phyloP scores from a whole-genome alignment of 2,888 invertebrate genomes.

The Tortrix viridana region DNA sequence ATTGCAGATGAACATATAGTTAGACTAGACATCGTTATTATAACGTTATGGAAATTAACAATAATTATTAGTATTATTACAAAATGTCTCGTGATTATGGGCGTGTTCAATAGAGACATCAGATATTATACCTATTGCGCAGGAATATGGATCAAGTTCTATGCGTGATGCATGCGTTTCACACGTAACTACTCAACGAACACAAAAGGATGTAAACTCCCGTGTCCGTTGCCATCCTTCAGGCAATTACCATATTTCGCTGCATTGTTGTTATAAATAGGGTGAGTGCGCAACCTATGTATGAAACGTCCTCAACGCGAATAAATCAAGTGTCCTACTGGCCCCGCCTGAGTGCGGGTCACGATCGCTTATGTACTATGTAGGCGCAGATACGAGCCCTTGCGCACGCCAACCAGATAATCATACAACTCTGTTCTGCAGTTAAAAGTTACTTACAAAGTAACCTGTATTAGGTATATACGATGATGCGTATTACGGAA shows the following conservation, averaged over 20 bases:
- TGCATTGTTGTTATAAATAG: constrained; percentile 7
- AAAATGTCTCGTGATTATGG: not conserved
- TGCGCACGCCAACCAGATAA: constrained; percentile 19
- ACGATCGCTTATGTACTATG: constrained; percentile 31
- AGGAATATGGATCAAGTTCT: not conserved
- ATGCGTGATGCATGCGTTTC: not conserved
- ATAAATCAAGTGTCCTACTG: constrained; percentile 38
- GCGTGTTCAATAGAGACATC: not conserved
- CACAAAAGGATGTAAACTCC: not conserved
- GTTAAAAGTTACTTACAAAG: not conserved
- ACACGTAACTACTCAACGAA: not conserved
- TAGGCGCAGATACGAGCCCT: constrained; percentile 32
- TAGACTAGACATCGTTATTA: no score
- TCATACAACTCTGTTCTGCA: constrained; percentile 5
- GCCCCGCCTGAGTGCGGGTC: constrained; percentile 37
- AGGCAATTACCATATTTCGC: not conserved
- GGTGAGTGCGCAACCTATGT: constrained; percentile 14
- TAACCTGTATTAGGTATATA: no score
- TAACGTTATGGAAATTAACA: no score
- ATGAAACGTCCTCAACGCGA: constrained; percentile 24
- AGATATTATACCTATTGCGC: no score
- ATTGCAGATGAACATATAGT: no score
- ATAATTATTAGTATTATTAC: no score
- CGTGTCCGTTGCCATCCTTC: not conserved
- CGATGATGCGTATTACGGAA: no score